A percentile compares a stretch with the other conserved stretches of the same genome.
phyloP scores from a whole-genome alignment of 2,113 vertebrate species.

The Choloepus hoffmanni region DNA sequence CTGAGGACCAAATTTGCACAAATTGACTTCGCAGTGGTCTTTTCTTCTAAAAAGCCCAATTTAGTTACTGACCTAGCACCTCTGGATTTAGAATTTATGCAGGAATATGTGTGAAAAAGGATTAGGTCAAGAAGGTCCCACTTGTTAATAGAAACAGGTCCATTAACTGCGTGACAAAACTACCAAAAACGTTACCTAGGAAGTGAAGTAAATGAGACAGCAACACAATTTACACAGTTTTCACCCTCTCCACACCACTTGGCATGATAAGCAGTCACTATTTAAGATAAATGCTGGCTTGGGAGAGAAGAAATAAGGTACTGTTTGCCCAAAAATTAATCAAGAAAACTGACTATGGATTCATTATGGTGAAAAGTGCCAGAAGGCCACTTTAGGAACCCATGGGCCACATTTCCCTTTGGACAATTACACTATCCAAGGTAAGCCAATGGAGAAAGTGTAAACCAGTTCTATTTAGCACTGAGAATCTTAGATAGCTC shows the following conservation, averaged over 20 bases:
- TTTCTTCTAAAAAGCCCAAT: slow-evolving; percentile 39
- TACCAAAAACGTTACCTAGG: slow-evolving; percentile 51
- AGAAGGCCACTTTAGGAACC: slow-evolving; percentile 51
- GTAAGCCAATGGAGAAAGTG: slow-evolving; percentile 38
- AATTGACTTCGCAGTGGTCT: slow-evolving; percentile 33
- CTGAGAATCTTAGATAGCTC: slow-evolving; percentile 35
- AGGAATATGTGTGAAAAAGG: slow-evolving; percentile 57
- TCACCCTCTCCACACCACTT: slow-evolving; percentile 56
- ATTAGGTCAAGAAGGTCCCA: slow-evolving; percentile 65
- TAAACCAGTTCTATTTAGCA: slow-evolving; percentile 38
- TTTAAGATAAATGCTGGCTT: slow-evolving; percentile 60
- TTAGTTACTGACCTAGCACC: slow-evolving; percentile 27
- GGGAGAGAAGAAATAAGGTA: slow-evolving; percentile 48
- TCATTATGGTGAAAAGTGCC: slow-evolving; percentile 52
- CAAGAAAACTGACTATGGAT: slow-evolving; percentile 60
- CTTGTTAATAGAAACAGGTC: slow-evolving; percentile 72
- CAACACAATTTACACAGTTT: slow-evolving; percentile 49
- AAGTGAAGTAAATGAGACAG: slow-evolving; percentile 64
- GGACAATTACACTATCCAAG: slow-evolving; percentile 60
- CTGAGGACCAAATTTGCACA: slow-evolving; percentile 17
- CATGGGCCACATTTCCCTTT: slow-evolving; percentile 52
- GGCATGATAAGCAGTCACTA: slow-evolving; percentile 62
- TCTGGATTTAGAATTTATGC: slow-evolving; percentile 68
- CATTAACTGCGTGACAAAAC: slow-evolving; percentile 67
- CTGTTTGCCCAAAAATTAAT: slow-evolving; percentile 69